Evolutionary conservation across 2,113 vertebrate species (phyloP).

Genomic region (Orientallactaga bullata): DNA sequence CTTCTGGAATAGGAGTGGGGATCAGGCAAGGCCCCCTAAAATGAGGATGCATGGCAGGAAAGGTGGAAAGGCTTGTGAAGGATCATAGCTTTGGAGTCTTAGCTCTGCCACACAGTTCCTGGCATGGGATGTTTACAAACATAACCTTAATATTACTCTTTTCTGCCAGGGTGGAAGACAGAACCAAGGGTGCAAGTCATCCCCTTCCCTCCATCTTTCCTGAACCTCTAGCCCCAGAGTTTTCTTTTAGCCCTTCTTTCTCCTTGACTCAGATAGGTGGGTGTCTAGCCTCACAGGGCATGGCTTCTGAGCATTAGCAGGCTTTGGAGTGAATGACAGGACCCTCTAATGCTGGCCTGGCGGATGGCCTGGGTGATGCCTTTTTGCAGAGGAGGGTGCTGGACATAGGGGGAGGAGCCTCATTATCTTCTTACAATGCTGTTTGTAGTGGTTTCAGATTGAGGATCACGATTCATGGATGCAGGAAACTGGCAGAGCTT

Average conservation of each 20-base stretch:
- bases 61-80: not conserved
- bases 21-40: not conserved
- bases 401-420: not conserved
- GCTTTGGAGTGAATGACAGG: not conserved
- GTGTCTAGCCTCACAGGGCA: not conserved
- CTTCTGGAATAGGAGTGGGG: not conserved
- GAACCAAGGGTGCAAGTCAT: not conserved
- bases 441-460: not conserved
- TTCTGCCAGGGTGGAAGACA: not conserved
- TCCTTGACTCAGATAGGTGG: not conserved
- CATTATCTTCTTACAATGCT: not conserved
- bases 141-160: not conserved
- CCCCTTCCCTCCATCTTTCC: not conserved
- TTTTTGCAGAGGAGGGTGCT: not conserved
- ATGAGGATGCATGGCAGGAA: not conserved
- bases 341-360: not conserved
- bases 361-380: not conserved
- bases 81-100: not conserved
- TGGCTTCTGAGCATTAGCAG: not conserved
- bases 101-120: not conserved
- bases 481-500: not conserved
- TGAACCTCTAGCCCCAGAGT: too few species aligned
- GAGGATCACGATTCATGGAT: not conserved
- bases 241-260: not conserved
- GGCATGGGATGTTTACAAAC: not conserved